These are phyloP conservation scores for Cremastinae sp. DNA, from an alignment of 2,888 invertebrate species.

Conservation along the genomic window DNA sequence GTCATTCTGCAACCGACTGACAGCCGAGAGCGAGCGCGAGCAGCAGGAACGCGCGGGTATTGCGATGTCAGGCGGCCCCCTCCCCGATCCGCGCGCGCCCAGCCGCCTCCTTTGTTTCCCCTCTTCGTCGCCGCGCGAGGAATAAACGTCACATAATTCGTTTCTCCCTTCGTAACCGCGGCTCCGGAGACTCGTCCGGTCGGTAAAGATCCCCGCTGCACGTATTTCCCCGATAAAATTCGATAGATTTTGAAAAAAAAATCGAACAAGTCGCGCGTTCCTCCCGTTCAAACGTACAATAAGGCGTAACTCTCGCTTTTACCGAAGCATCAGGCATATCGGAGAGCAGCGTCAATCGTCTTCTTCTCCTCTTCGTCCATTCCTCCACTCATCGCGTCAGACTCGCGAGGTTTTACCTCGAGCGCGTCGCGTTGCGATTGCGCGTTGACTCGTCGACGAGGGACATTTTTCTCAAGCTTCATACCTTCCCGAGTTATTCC, in stretches of 20 bases:
- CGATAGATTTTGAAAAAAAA: not conserved
- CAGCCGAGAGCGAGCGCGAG: slow-evolving; percentile 58
- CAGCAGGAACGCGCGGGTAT: slow-evolving; percentile 63
- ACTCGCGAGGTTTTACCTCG: not conserved
- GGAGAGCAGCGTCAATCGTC: too few relatives aligned
- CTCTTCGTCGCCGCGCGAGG: slow-evolving; percentile 38
- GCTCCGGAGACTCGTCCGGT: not conserved
- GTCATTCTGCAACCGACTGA: slow-evolving; percentile 73
- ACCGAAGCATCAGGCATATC: too few relatives aligned
- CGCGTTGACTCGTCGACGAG: slow-evolving; percentile 24
- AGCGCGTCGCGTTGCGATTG: slow-evolving; percentile 31
- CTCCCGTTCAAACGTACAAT: too few relatives aligned
- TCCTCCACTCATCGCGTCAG: too few relatives aligned
- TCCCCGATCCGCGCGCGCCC: not conserved
- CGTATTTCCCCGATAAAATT: not conserved
- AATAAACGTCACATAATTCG: slow-evolving; percentile 66
- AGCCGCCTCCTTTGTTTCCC: slow-evolving; percentile 25
- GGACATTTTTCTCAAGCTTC: slow-evolving; percentile 2
- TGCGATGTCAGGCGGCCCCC: slow-evolving; percentile 53
- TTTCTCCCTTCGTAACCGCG: slow-evolving; percentile 29
- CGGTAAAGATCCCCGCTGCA: not conserved
- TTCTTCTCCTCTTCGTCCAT: too few relatives aligned
- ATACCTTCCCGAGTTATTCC: not conserved
- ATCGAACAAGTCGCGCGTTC: not conserved
- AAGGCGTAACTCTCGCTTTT: too few relatives aligned